These are phyloP conservation scores for Paragorgia papillata DNA, from an alignment of 92 coral and sea anemone genomes.

Conservation along the genomic window DNA sequence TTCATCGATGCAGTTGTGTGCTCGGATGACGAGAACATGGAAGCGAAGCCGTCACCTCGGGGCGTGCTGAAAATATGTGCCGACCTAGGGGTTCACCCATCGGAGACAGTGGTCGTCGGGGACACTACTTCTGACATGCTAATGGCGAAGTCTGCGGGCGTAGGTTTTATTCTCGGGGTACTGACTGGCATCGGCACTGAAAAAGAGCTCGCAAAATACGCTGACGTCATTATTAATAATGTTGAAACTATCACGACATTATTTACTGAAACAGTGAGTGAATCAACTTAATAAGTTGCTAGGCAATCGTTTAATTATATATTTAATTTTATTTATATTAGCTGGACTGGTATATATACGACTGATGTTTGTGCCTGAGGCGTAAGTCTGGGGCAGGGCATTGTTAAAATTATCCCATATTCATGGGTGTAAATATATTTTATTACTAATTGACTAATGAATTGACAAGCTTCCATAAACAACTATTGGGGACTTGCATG, in stretches of 20 bases:
- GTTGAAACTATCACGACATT: slow-evolving; percentile 52
- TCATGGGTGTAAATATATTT: too few relatives aligned
- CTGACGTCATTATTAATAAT: slow-evolving; percentile 77
- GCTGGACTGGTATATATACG: too few relatives aligned
- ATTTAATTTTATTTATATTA: too few relatives aligned
- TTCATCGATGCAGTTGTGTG: slow-evolving; percentile 82
- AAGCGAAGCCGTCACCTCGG: slow-evolving; percentile 91
- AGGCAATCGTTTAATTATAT: too few relatives aligned
- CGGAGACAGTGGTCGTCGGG: slow-evolving; percentile 76
- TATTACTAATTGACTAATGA: too few relatives aligned
- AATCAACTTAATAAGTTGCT: neutral
- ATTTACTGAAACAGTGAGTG: neutral
- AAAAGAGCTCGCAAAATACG: slow-evolving; percentile 71
- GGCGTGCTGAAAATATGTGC: slow-evolving; percentile 89
- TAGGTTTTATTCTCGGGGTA: slow-evolving; percentile 89
- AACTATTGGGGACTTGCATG: too few relatives aligned
- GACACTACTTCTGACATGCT: slow-evolving; percentile 92
- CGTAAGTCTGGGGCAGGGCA: too few relatives aligned
- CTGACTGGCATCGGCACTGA: slow-evolving; percentile 86
- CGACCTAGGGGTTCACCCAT: slow-evolving; percentile 71
- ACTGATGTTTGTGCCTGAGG: too few relatives aligned
- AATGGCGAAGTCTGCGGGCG: slow-evolving; percentile 89
- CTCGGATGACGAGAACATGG: slow-evolving; percentile 76
- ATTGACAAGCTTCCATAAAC: too few relatives aligned
- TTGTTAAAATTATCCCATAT: too few relatives aligned